These are phyloP conservation scores for Eueremaeus valkanovi DNA, from an alignment of 2,888 invertebrate species.

Conservation along the genomic window DNA sequence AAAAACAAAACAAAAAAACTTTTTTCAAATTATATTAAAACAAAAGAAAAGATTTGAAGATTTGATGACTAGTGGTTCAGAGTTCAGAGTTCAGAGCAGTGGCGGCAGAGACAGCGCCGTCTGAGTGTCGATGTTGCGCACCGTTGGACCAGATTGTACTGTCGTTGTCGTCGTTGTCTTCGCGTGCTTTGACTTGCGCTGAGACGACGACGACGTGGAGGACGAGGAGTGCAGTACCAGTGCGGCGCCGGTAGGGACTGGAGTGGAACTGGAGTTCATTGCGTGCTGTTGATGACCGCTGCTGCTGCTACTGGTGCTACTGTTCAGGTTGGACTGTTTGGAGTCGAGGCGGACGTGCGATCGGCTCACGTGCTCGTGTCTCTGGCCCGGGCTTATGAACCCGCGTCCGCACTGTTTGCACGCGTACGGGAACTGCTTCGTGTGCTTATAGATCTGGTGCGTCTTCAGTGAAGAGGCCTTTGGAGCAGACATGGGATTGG, in stretches of 20 bases:
- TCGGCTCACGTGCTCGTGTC: constrained; percentile 41
- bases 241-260: no score
- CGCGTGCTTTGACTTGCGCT: no score
- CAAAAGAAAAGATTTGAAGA: not conserved
- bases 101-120: constrained; percentile 36
- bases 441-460: constrained; percentile 44
- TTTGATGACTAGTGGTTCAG: constrained; percentile 30
- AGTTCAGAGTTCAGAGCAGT: constrained; percentile 20
- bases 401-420: constrained; percentile 43
- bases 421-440: constrained; percentile 43
- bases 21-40: not conserved
- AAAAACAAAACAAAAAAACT: no score
- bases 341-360: no score
- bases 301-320: no score
- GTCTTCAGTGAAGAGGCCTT: constrained; percentile 42
- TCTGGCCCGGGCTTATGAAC: constrained; percentile 43
- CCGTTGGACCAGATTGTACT: constrained; percentile 22
- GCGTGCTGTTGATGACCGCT: no score
- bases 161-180: constrained; percentile 4
- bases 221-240: no score
- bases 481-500: no score
- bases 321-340: no score
- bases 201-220: no score
- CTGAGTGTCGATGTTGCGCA: no score
- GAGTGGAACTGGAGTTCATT: no score